These are phyloP conservation scores for Chirona hameri DNA, from an alignment of 2,888 invertebrate genomes.

Conservation along the genomic window DNA sequence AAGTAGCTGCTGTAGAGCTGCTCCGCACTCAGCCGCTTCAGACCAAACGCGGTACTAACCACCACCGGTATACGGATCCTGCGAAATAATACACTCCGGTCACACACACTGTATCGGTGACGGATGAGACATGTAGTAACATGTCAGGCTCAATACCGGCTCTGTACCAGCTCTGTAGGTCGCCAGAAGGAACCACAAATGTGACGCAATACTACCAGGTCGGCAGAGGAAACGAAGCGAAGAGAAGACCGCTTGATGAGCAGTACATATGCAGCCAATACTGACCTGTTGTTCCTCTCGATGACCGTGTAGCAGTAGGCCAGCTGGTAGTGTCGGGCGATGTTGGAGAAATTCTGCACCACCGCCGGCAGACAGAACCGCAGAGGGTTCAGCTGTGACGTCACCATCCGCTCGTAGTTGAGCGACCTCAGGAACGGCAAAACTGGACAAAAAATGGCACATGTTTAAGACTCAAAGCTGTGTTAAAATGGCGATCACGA, in stretches of 20 bases:
- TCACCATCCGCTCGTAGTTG: constrained; percentile 80
- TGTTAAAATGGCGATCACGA: too few species aligned
- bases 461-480: too few species aligned
- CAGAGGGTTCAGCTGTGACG: constrained; percentile 81
- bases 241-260: too few species aligned
- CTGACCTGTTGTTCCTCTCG: constrained; percentile 64
- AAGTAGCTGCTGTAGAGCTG: constrained; percentile 59
- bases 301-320: constrained; percentile 88
- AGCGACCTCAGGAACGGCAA: constrained; percentile 72
- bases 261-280: constrained; percentile 29
- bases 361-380: constrained; percentile 73
- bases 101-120: too few species aligned
- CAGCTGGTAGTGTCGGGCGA: constrained; percentile 78
- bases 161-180: too few species aligned
- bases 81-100: neutral
- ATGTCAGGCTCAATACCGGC: too few species aligned
- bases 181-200: too few species aligned
- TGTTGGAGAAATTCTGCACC: constrained; percentile 72
- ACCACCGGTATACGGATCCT: constrained; percentile 11
- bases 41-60: neutral
- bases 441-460: constrained; percentile 55
- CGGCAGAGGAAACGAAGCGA: too few species aligned
- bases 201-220: too few species aligned
- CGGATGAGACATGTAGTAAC: too few species aligned
- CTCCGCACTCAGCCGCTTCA: neutral